Base-by-base conservation (phyloP, 2,888 invertebrate genomes). In the Cynaeus angustus region DNA sequence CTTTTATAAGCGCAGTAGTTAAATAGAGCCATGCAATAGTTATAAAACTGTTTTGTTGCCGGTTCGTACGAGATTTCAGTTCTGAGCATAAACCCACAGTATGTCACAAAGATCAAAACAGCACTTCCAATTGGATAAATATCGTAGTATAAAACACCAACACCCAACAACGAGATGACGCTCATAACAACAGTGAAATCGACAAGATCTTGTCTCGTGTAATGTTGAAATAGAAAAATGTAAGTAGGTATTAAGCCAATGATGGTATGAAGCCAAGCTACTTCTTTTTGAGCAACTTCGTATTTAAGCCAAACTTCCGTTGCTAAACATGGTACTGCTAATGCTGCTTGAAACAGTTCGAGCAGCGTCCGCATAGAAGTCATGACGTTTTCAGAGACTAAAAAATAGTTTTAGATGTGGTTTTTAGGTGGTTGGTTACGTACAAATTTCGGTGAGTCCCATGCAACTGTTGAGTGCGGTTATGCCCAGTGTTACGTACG, bases 141-240 rank as follows among this genome's bases (percentile, higher is more conserved):
- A 30, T 67, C 55, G 10, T 38, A 8, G 21, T 59, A 28, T 41
- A 52, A n/a, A 43, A 50, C 38, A 0, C 61, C 68, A n/a, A 68
- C 68, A 2, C 30, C 45, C 10, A 37, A 7, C 14, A 68, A 10
- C 2, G 68, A 68, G 5, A 61, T 26, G 3, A 61, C 41, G 13
- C 52, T 53, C 37, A 61, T 16, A 7, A 68, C 37, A 7, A 68
- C 46, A 10, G 61, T 45, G 12, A 68, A 62, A 33, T 68, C 68
- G 38, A 68, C 52, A n/a, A 68, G 21, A 68, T 68, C 68, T 12
- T 68, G 59, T 33, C 68, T 52, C 13, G 68, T 68, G 46, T 68
- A 68, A 41, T 68, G 68, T 37, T 68, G 68, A 45, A 68, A 48
- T 8, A 68, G 21, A 30, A 53, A 68, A 26, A 68, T 68, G 33